Conservation (phyloP, 2,113 vertebrate genomes). For the Piaya cayana region DNA sequence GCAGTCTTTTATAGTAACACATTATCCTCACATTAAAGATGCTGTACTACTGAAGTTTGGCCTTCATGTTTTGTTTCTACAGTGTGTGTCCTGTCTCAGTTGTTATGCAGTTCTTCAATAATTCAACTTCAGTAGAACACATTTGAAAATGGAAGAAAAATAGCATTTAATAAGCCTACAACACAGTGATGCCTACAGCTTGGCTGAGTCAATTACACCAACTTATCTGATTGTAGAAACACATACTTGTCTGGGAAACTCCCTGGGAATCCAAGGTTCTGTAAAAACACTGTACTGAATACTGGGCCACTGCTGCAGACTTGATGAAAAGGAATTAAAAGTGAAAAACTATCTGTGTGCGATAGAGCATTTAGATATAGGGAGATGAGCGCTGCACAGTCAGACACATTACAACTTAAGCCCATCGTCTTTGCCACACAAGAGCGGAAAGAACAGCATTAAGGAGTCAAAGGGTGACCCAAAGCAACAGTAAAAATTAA, state of each 20-base stretch:
- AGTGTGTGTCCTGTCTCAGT: background rate
- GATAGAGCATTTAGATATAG: background rate
- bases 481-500: background rate
- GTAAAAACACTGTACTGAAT: background rate
- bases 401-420: background rate
- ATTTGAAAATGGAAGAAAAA: background rate
- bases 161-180: background rate
- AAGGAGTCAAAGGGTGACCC: background rate
- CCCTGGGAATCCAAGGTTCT: background rate
- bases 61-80: background rate
- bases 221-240: background rate
- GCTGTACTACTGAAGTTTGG: background rate
- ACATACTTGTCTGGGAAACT: background rate
- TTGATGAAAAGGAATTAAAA: background rate
- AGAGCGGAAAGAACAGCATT: background rate
- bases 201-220: background rate
- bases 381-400: background rate
- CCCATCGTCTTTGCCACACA: background rate
- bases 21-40: background rate
- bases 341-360: background rate
- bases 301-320: background rate
- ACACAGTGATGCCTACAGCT: background rate
- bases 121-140: background rate
- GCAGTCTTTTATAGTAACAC: background rate
- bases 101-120: background rate